These are phyloP conservation scores for Drosophila micromelanica DNA, from an alignment of 1,140 invertebrate genomes.

Conservation along the genomic window DNA sequence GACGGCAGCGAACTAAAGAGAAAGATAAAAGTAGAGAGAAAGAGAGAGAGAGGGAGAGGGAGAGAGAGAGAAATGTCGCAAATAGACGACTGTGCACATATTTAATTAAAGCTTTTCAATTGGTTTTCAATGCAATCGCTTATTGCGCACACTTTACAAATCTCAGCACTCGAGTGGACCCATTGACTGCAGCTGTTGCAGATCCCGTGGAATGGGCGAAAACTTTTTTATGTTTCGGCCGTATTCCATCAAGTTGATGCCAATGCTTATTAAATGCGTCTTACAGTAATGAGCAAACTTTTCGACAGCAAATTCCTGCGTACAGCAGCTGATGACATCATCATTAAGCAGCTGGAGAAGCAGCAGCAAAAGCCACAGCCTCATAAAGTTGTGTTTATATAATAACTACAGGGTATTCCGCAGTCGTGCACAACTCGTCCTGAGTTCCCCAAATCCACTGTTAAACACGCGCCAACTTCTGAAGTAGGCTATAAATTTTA, in stretches of 20 bases:
- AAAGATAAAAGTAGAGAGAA: neutral
- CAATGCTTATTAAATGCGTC: conserved; percentile 46
- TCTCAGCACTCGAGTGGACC: neutral
- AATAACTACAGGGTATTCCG: too few relatives aligned
- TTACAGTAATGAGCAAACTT: conserved; percentile 44
- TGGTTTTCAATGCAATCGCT: conserved; percentile 54
- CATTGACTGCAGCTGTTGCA: conserved; percentile 27
- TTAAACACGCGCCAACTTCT: conserved; percentile 5
- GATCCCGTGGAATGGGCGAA: neutral
- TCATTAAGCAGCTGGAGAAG: neutral
- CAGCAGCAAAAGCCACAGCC: neutral
- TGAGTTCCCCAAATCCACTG: conserved; percentile 17
- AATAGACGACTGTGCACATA: conserved; percentile 28
- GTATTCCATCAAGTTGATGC: conserved; percentile 33
- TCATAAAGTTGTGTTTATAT: too few relatives aligned
- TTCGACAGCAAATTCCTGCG: conserved; percentile 9
- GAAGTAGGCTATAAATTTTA: conserved; percentile 46
- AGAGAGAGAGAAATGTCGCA: neutral
- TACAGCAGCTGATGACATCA: conserved; percentile 42
- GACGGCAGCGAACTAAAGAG: neutral
- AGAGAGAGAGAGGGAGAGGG: conserved; percentile 1
- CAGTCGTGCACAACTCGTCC: neutral
- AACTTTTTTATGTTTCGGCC: conserved; percentile 13
- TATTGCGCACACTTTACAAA: neutral
- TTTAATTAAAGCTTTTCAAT: conserved; percentile 68